These are phyloP conservation scores for Ormyrus pomaceus DNA, from an alignment of 2,888 invertebrate genomes.

Conservation along the genomic window DNA sequence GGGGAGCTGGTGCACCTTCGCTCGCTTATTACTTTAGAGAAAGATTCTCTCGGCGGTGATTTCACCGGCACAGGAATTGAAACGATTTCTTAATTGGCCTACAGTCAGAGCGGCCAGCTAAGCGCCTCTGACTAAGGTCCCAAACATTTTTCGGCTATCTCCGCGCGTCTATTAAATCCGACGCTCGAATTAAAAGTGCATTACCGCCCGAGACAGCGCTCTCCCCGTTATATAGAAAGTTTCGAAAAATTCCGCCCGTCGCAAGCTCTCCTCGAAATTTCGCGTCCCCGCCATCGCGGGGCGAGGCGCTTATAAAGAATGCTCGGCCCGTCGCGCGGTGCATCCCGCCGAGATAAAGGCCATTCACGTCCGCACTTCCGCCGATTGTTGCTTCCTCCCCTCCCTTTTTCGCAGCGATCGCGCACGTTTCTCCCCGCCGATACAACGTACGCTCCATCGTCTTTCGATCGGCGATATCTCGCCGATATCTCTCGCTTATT, in stretches of 20 bases:
- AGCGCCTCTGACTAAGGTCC: too few relatives aligned
- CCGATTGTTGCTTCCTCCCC: slow-evolving; percentile 40
- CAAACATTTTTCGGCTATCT: too few relatives aligned
- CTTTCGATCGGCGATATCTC: slow-evolving; percentile 9
- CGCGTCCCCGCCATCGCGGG: not conserved
- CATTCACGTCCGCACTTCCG: slow-evolving; percentile 36
- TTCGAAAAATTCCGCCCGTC: too few relatives aligned
- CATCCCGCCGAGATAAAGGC: not conserved
- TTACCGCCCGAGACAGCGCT: too few relatives aligned
- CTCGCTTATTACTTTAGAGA: too few relatives aligned
- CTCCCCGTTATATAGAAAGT: too few relatives aligned
- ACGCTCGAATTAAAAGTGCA: too few relatives aligned
- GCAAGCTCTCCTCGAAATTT: not conserved
- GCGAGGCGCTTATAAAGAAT: not conserved
- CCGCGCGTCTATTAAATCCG: too few relatives aligned
- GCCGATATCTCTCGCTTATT: slow-evolving; percentile 5
- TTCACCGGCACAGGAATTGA: too few relatives aligned
- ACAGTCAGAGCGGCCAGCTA: too few relatives aligned
- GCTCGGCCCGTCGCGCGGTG: not conserved
- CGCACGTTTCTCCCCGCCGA: slow-evolving; percentile 43
- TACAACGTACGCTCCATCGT: not conserved
- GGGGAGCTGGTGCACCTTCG: not conserved
- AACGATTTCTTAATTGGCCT: too few relatives aligned
- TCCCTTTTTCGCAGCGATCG: not conserved
- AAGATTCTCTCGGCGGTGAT: too few relatives aligned